These are phyloP conservation scores for Pristiophorus japonicus DNA, from an alignment of 2,113 vertebrate genomes.

Conservation along the genomic window DNA sequence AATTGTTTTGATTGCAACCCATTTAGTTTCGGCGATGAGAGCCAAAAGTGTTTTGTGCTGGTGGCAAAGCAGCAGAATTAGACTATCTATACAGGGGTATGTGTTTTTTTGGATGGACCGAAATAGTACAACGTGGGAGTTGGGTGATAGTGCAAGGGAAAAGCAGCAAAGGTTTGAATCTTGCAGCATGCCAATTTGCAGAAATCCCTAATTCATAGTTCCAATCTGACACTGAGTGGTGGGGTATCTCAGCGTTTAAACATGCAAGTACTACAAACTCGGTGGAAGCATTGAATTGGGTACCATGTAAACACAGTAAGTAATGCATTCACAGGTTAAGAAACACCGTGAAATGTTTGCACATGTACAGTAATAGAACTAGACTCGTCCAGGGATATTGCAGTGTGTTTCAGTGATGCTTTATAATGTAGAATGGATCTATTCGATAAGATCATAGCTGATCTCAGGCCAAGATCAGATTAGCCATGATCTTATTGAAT, in stretches of 20 bases:
- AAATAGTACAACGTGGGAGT: background rate
- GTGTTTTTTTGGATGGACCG: background rate
- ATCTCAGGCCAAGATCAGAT: no score
- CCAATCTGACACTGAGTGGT: background rate
- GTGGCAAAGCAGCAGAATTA: slow-evolving; percentile 17
- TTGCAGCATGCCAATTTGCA: background rate
- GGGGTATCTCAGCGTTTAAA: background rate
- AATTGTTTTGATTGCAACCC: background rate
- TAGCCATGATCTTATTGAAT: no score
- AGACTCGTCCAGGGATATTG: background rate
- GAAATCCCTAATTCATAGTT: background rate
- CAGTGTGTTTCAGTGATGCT: background rate
- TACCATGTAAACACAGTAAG: slow-evolving; percentile 14
- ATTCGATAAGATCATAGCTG: no score
- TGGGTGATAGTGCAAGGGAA: background rate
- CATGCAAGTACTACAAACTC: background rate
- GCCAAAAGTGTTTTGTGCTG: background rate
- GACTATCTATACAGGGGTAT: no score
- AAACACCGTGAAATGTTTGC: background rate
- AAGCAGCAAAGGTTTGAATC: slow-evolving; percentile 5
- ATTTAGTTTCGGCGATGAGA: background rate
- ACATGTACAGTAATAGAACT: background rate
- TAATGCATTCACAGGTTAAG: no score
- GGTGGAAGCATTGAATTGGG: background rate
- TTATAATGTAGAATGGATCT: background rate